These are phyloP conservation scores for Nothoprocta pentlandii DNA, from an alignment of 2,113 vertebrate species.

Conservation along the genomic window DNA sequence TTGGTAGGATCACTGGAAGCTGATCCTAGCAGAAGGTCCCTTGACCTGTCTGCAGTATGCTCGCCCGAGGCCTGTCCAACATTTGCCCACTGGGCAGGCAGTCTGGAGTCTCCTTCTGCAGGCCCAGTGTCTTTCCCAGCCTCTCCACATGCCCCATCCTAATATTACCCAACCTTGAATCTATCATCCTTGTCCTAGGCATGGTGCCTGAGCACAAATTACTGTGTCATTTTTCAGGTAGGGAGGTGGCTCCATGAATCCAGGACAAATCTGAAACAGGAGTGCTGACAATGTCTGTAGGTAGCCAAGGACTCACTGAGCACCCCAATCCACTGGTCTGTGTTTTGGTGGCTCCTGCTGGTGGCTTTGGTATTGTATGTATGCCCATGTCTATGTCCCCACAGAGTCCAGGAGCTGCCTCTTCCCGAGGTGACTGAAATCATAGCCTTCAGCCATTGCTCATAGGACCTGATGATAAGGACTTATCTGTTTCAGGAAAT, in stretches of 20 bases:
- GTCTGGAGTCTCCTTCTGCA: background rate
- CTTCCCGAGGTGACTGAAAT: background rate
- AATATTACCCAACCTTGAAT: background rate
- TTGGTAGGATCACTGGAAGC: background rate
- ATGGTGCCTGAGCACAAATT: background rate
- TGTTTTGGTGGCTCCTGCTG: background rate
- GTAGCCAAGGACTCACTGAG: background rate
- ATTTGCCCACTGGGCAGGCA: background rate
- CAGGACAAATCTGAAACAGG: background rate
- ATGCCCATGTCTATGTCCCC: too few species aligned
- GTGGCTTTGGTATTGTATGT: background rate
- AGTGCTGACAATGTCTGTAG: background rate
- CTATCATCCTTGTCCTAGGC: background rate
- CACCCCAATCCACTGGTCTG: background rate
- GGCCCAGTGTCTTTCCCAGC: background rate
- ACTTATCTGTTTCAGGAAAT: conserved; percentile 86
- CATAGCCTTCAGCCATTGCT: background rate
- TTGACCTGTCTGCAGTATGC: background rate
- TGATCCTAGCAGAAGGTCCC: background rate
- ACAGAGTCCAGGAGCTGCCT: background rate
- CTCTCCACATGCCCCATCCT: background rate
- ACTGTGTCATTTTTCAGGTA: background rate
- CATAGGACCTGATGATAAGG: background rate
- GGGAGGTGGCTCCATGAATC: background rate
- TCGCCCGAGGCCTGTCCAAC: background rate